These are phyloP conservation scores for Ifrita kowaldi DNA, from an alignment of 2,113 vertebrate genomes.

Conservation along the genomic window DNA sequence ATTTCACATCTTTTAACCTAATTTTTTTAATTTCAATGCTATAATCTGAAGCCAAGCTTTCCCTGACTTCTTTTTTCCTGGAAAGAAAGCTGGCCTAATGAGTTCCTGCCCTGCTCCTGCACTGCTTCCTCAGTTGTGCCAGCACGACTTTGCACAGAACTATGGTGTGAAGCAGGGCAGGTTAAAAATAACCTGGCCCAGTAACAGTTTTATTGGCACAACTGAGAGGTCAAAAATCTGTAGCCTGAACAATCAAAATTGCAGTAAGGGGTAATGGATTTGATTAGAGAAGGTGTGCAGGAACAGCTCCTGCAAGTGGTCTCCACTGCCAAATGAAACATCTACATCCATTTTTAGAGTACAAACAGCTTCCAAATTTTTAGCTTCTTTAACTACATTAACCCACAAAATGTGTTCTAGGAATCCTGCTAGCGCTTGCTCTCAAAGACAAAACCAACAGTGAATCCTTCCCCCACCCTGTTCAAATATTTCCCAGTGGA, in stretches of 20 bases:
- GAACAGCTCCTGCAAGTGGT: neutral
- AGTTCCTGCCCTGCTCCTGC: neutral
- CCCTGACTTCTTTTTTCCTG: neutral
- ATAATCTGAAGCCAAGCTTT: neutral
- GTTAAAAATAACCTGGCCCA: slow-evolving; percentile 19
- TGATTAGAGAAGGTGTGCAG: neutral
- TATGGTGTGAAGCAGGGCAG: neutral
- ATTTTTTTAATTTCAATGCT: neutral
- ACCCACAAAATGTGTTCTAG: neutral
- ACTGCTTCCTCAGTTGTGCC: neutral
- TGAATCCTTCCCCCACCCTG: neutral
- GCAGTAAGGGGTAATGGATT: neutral
- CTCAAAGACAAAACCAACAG: neutral
- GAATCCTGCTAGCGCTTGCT: neutral
- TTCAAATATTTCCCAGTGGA: neutral
- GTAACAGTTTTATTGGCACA: neutral
- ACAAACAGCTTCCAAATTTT: neutral
- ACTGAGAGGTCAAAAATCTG: neutral
- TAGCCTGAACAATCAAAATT: neutral
- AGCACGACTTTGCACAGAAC: neutral
- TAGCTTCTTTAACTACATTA: neutral
- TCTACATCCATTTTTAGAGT: neutral
- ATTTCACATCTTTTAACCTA: neutral
- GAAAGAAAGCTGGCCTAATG: neutral
- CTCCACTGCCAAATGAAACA: neutral